Evolutionary conservation across 2,113 vertebrate species (phyloP).

Genomic region (Seriola aureovittata): DNA sequence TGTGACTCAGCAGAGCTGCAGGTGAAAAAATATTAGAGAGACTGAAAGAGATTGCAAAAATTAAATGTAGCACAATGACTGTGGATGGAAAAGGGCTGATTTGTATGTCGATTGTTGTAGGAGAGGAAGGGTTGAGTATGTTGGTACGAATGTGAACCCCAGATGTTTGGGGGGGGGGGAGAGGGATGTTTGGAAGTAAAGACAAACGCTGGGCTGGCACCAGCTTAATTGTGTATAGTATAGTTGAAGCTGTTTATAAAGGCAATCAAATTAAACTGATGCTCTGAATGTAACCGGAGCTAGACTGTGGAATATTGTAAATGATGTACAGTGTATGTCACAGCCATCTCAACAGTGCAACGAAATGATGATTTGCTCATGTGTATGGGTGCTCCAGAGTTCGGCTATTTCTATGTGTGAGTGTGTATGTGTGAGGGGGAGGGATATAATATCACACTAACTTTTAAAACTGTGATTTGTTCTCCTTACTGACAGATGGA

Average conservation of each 20-base stretch:
- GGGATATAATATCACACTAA: conserved; percentile 60
- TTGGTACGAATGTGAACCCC: conserved; percentile 88
- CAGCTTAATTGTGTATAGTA: conserved; percentile 69
- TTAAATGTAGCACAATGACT: conserved; percentile 71
- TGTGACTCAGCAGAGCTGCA: conserved; percentile 54
- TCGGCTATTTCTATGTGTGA: conserved; percentile 19
- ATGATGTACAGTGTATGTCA: conserved; percentile 75
- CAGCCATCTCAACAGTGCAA: conserved; percentile 80
- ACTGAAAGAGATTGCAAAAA: conserved; percentile 30
- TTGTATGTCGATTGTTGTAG: conserved; percentile 74
- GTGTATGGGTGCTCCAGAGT: conserved; percentile 41
- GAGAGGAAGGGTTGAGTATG: conserved; percentile 70
- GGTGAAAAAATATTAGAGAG: conserved; percentile 33
- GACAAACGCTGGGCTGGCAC: conserved; percentile 87
- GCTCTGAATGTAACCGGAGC: conserved; percentile 75
- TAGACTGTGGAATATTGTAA: conserved; percentile 64
- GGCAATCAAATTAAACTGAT: conserved; percentile 46
- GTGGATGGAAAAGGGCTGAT: conserved; percentile 81
- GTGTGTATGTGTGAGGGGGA: conserved; percentile 33
- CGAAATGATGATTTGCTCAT: conserved; percentile 55
- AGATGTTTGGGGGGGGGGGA: conserved; percentile 15
- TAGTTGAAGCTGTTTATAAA: conserved; percentile 58
- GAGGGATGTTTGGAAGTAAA: conserved; percentile 49
- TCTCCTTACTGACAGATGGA: conserved; percentile 63
- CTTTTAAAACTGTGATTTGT: conserved; percentile 78